These are phyloP conservation scores for Drosophila yooni DNA, from an alignment of 2,888 invertebrate genomes.

Conservation along the genomic window DNA sequence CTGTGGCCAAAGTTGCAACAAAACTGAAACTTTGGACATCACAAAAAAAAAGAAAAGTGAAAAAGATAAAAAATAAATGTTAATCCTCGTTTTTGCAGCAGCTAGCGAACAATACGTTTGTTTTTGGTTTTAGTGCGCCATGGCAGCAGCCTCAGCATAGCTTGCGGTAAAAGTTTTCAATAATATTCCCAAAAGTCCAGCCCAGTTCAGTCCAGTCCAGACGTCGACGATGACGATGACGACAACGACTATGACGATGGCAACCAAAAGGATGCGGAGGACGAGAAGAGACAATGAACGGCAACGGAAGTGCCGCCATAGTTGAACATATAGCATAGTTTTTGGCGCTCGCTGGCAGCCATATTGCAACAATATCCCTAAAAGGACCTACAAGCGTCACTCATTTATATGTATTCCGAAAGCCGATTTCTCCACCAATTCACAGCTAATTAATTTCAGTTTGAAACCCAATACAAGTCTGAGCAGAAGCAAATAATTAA, in stretches of 20 bases:
- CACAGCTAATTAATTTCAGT: constrained; percentile 25
- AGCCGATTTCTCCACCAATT: constrained; percentile 36
- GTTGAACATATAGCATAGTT: constrained; percentile 69
- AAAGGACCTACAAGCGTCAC: constrained; percentile 6
- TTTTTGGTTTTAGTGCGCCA: constrained; percentile 59
- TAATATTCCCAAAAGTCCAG: constrained; percentile 79
- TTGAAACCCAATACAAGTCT: neutral
- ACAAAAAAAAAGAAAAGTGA: constrained; percentile 10
- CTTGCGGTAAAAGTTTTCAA: constrained; percentile 78
- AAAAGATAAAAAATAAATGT: constrained; percentile 11
- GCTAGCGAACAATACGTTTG: constrained; percentile 70
- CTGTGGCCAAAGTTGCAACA: constrained; percentile 78
- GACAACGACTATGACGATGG: constrained; percentile 42
- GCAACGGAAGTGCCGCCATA: constrained; percentile 68
- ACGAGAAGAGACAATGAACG: constrained; percentile 48
- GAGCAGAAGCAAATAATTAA: neutral
- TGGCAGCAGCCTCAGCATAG: constrained; percentile 63
- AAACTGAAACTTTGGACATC: constrained; percentile 71
- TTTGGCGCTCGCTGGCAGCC: constrained; percentile 60
- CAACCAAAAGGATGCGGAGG: constrained; percentile 37
- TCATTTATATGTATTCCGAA: constrained; percentile 49
- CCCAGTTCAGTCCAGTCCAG: constrained; percentile 74
- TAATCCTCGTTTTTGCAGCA: constrained; percentile 55
- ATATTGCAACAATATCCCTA: constrained; percentile 63
- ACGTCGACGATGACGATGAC: constrained; percentile 44